These are phyloP conservation scores for Eudasyphora cyanicolor DNA, from an alignment of 2,888 invertebrate species.

Conservation along the genomic window DNA sequence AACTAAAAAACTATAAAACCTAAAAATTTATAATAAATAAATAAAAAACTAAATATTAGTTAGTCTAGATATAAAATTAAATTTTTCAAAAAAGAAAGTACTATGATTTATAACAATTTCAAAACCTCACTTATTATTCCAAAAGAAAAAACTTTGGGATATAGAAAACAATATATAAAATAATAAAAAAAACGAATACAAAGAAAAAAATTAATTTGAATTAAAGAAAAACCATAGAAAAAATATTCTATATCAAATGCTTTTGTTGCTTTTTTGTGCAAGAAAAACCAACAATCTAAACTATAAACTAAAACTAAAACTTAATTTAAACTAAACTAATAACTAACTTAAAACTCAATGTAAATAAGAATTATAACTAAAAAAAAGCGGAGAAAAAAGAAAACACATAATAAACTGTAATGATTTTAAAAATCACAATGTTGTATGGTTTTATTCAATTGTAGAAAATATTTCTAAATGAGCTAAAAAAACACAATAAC, in stretches of 20 bases:
- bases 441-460: not conserved
- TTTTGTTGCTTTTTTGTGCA: not conserved
- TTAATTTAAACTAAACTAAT: not conserved
- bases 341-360: slow-evolving; percentile 7
- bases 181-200: no score
- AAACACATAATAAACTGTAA: no score
- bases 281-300: not conserved
- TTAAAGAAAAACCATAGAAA: not conserved
- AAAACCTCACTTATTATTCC: not conserved
- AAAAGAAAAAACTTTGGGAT: not conserved
- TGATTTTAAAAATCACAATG: slow-evolving; percentile 5
- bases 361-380: not conserved
- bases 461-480: not conserved
- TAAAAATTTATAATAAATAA: no score
- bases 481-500: not conserved
- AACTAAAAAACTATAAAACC: no score
- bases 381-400: not conserved
- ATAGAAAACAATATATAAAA: no score
- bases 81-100: not conserved
- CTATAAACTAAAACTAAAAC: slow-evolving; percentile 24
- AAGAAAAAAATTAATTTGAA: not conserved
- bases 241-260: not conserved
- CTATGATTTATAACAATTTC: not conserved
- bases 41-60: slow-evolving; percentile 26
- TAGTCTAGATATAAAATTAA: slow-evolving; percentile 17